Conservation (phyloP, 2,113 vertebrate species). For the Seriola aureovittata region DNA sequence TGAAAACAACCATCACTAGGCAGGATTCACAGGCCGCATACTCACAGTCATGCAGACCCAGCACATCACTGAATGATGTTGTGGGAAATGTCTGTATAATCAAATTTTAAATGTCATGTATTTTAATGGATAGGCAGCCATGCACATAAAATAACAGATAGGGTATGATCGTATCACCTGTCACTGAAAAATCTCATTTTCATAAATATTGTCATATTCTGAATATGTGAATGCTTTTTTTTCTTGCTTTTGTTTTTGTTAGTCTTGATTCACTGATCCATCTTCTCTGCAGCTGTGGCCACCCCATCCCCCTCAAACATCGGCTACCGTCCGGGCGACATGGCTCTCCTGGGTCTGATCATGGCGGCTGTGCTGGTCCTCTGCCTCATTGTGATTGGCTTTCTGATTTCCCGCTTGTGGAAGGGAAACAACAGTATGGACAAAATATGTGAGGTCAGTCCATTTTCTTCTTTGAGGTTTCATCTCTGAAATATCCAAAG, state of each 20-base stretch:
- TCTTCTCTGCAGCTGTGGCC: conserved; percentile 63
- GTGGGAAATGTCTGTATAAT: too few species aligned
- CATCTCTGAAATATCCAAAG: not conserved
- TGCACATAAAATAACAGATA: too few species aligned
- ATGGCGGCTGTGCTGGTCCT: conserved; percentile 87
- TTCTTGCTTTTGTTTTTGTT: too few species aligned
- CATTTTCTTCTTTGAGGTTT: not conserved
- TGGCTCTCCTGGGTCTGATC: conserved; percentile 86
- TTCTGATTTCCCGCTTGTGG: conserved; percentile 82
- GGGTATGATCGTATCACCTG: too few species aligned
- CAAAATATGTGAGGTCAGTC: conserved; percentile 81
- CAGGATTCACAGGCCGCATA: not conserved
- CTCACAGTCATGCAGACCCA: not conserved
- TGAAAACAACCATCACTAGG: too few species aligned
- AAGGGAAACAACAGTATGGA: conserved; percentile 70
- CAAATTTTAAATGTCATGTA: too few species aligned
- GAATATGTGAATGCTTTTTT: too few species aligned
- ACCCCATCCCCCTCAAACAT: conserved; percentile 74
- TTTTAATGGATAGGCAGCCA: too few species aligned
- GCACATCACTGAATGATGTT: too few species aligned
- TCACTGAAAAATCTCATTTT: too few species aligned
- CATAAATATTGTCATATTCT: too few species aligned
- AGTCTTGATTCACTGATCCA: not conserved
- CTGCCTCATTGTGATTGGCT: conserved; percentile 84
- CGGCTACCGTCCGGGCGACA: conserved; percentile 84